Evolutionary conservation across 2,113 vertebrate genomes (phyloP), one percentile per base, ranked within the genome.

Genomic region (Ciconia boyciana): DNA sequence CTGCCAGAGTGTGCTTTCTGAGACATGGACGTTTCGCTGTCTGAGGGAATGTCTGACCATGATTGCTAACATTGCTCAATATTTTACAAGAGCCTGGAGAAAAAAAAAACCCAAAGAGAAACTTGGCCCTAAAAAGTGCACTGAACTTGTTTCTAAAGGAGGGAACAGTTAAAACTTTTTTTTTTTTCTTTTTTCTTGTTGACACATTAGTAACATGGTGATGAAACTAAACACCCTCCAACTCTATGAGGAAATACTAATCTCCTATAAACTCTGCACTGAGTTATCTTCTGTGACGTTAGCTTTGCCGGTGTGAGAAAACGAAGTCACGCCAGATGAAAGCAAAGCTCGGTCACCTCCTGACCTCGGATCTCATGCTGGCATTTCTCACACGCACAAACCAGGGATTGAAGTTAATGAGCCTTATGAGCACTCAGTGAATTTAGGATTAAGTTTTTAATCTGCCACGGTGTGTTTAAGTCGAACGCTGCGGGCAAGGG

Each of bases 401-500:
- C 14, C 55, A 72, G 57, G 52, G 70, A 58, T n/a, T 86, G 86
- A 78, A 62, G 48, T 55, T 90, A 89, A 93, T 89, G 79, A 92
- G 55, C 43, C 11, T 92, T 87, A 25, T 9, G 68, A 86, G 46
- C 18, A 49, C 90, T 93, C 90, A 78, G 0, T 92, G 90, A 90
- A 57, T 83, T 93, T 51, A 28, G 79, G 76, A 90, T 95, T 89
- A 89, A 70, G 54, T 2, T 94, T 81, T 89, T 92, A 92, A 87
- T 94, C 85, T 75, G 41, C 57, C 49, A 0, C 1, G 2, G 16
- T 28, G 78, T 75, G 55, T 58, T 39, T 34, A 68, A 58, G 12
- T 46, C 1, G 17, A 58, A 31, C 2, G 26, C 62, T 83, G 36
- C 0, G 0, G 55, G 68, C 58, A 39, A 43, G 36, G 32, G 54